Percentiles rank a stretch among this genome's conserved stretches.
Evolutionary conservation across 2,888 invertebrate genomes (phyloP).

Genomic region (Drosophila nigritarsus): DNA sequence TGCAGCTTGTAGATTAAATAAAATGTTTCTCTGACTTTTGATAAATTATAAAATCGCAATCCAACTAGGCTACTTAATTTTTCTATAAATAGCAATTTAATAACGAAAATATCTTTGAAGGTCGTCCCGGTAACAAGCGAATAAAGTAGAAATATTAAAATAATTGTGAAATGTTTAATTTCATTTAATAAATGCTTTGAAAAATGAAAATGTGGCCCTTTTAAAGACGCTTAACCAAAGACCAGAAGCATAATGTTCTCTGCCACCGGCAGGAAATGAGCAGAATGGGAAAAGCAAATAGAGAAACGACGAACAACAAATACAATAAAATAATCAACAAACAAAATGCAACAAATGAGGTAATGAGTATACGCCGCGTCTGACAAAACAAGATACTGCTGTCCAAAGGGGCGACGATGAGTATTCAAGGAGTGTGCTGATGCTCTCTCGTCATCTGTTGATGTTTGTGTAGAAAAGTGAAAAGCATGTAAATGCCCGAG

Average conservation of each 20-base stretch:
- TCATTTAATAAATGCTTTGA: not conserved
- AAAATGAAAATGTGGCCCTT: not conserved
- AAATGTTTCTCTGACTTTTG: not conserved
- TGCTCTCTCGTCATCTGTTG: conserved; percentile 1
- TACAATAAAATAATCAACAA: conserved; percentile 73
- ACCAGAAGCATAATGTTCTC: not conserved
- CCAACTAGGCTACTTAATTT: not conserved
- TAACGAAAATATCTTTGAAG: not conserved
- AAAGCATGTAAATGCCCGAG: conserved; percentile 71
- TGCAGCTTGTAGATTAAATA: not conserved
- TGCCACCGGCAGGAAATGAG: conserved; percentile 31
- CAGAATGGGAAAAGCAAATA: conserved; percentile 32
- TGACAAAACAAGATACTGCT: conserved; percentile 37
- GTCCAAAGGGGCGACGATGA: conserved; percentile 1
- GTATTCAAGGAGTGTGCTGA: conserved; percentile 1
- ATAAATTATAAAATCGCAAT: not conserved
- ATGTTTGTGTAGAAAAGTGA: conserved; percentile 68
- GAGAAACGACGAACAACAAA: conserved; percentile 59
- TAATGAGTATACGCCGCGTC: conserved; percentile 71
- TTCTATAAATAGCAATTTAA: not conserved
- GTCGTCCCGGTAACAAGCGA: not conserved
- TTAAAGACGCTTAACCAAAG: not conserved
- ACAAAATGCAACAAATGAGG: conserved; percentile 63
- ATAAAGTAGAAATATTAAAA: not conserved
- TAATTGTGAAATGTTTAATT: not conserved